Evolutionary conservation across 1,140 invertebrate species (phyloP).

Genomic region (Eumeta japonica): DNA sequence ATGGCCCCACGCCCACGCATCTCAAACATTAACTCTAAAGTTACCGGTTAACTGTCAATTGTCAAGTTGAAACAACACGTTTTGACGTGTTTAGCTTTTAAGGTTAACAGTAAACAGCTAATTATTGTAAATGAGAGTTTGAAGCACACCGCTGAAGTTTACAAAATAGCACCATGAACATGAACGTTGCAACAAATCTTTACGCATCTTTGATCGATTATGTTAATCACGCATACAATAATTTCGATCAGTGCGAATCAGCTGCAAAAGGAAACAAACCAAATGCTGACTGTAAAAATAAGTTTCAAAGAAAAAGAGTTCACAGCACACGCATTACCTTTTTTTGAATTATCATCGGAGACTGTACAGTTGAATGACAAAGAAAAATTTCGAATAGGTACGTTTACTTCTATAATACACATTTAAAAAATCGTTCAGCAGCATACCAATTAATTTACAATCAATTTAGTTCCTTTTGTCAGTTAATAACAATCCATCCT

Average conservation of each 20-base stretch:
- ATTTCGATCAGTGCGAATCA: not conserved
- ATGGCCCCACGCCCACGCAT: no score
- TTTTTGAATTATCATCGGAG: slow-evolving; percentile 9
- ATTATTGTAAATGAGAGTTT: no score
- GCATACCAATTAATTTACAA: not conserved
- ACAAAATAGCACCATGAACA: no score
- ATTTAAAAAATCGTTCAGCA: not conserved
- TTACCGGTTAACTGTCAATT: no score
- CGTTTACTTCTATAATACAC: slow-evolving; percentile 15
- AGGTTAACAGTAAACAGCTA: no score
- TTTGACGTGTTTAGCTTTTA: no score
- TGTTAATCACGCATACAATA: no score
- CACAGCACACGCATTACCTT: slow-evolving; percentile 4
- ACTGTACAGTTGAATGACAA: slow-evolving; percentile 14
- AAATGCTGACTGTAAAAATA: not conserved
- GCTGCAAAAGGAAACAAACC: not conserved
- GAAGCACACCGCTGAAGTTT: no score
- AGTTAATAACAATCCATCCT: slow-evolving; percentile 4
- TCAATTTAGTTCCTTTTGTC: slow-evolving; percentile 4
- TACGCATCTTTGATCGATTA: not conserved
- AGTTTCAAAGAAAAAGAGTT: no score
- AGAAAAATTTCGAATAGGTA: slow-evolving; percentile 16
- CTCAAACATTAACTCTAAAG: no score
- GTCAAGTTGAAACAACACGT: no score
- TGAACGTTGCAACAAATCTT: slow-evolving; percentile 53